phyloP scores from a whole-genome alignment of 2,888 invertebrate species.

The Pasiphila rectangulata region DNA sequence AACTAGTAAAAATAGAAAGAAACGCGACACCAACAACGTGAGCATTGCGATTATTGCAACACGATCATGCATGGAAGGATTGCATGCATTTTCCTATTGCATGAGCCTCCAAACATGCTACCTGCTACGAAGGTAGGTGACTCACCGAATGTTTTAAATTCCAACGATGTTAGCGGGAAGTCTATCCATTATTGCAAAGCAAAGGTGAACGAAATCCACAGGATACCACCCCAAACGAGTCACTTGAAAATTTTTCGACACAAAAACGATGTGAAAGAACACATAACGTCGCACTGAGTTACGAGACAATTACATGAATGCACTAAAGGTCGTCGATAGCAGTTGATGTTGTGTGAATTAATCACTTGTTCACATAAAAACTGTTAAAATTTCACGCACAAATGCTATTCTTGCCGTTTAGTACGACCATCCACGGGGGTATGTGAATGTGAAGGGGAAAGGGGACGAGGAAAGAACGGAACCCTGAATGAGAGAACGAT shows the following conservation, averaged over 20 bases:
- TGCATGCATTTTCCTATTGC: constrained; percentile 24
- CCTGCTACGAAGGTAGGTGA: constrained; percentile 63
- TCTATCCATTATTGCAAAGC: constrained; percentile 68
- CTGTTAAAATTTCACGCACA: constrained; percentile 69
- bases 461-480: constrained; percentile 16
- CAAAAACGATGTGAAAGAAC: constrained; percentile 54
- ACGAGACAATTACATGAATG: constrained; percentile 45
- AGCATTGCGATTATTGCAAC: constrained; percentile 12
- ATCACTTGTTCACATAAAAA: constrained; percentile 71
- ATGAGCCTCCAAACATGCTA: constrained; percentile 34
- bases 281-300: constrained; percentile 52
- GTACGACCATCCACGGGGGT: constrained; percentile 37
- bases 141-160: constrained; percentile 79
- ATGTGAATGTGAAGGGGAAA: constrained; percentile 44
- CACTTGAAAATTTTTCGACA: constrained; percentile 60
- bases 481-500: not conserved
- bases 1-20: constrained; percentile 48
- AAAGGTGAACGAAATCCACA: constrained; percentile 62
- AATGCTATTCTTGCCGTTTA: constrained; percentile 65
- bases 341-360: constrained; percentile 58
- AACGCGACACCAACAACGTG: constrained; percentile 34
- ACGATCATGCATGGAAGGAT: not conserved
- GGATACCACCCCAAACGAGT: constrained; percentile 68
- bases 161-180: constrained; percentile 73
- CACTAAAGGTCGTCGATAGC: constrained; percentile 47